Evolutionary conservation across 2,888 invertebrate genomes (phyloP), one percentile per base, ranked within the genome.

Genomic region (Polyploca ridens): DNA sequence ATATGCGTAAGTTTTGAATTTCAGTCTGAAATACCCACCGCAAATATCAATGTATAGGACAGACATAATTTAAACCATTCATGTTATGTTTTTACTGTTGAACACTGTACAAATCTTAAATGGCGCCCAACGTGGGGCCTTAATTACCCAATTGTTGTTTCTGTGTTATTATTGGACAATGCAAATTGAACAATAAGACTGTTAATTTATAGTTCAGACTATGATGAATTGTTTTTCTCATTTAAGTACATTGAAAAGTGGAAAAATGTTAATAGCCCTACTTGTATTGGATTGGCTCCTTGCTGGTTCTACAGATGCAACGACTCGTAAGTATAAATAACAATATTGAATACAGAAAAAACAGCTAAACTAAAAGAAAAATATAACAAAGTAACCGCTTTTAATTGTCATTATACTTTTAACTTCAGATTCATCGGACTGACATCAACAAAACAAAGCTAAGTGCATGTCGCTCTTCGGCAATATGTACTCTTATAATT

Each of bases 231-330:
- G 69, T 64, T 68, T 76, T 61, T 74, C 69, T 69, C 81, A 80
- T 65, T 67, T 79, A 68, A 84, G 80, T 80, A 77, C 84, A 67
- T 68, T 81, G 62, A 83, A 78, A 74, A 85, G 85, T 80, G 85
- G 84, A 41, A 89, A 88, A 74, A 83, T 89, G 78, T 75, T 92
- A 70, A 68, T 91, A 64, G 85, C 86, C 49, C 70, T 91, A 63
- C 74, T 91, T 64, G 82, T 91, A 68, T 80, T 91, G 90, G 91
- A 92, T 87, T 91, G 89, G 88, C 77, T 91, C 66, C 81, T 91
- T 46, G 84, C 90, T 58, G 84, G 83, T 60, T 84, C 88, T n/a
- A 91, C 90, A 27, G 84, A 87, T 75, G 91, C 92, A 62, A 87
- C 90, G 0, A 81, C 86, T 66, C 90, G 92, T 93, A 78, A 91